Conservation (phyloP, 1,140 invertebrate genomes). For the Brachionus sp. region DNA sequence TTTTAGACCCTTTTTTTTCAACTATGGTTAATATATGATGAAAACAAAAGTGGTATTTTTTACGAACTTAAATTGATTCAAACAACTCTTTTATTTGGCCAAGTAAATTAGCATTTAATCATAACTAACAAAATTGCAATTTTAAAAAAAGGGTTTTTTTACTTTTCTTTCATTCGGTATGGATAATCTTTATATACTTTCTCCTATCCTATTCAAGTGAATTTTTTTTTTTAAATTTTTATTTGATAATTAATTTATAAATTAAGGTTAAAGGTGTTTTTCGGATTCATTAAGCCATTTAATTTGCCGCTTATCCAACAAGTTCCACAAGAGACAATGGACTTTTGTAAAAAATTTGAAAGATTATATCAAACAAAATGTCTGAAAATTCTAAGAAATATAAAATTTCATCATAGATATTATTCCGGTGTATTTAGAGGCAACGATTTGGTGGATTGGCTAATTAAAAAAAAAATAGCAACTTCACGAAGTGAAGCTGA, state of each 20-base stretch:
- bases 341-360: constrained; percentile 81
- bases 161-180: constrained; percentile 77
- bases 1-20: constrained; percentile 67
- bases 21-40: constrained; percentile 48
- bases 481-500: constrained; percentile 72
- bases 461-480: constrained; percentile 72
- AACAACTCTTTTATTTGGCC: constrained; percentile 79
- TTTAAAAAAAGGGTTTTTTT: constrained; percentile 49
- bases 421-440: constrained; percentile 74
- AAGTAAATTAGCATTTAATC: constrained; percentile 62
- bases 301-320: not conserved
- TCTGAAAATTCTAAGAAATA: constrained; percentile 73
- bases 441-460: constrained; percentile 77
- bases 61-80: constrained; percentile 64
- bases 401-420: constrained; percentile 60
- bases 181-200: constrained; percentile 70
- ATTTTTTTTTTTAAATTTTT: constrained; percentile 43
- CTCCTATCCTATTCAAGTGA: constrained; percentile 66
- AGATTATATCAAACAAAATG: constrained; percentile 78
- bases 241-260: not conserved
- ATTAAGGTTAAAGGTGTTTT: constrained; percentile 17
- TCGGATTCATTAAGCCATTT: constrained; percentile 1
- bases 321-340: constrained; percentile 70
- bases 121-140: not conserved
- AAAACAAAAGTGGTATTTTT: constrained; percentile 58